These are phyloP conservation scores for Chinchilla lanigera DNA, from an alignment of 2,113 vertebrate species.

Conservation along the genomic window DNA sequence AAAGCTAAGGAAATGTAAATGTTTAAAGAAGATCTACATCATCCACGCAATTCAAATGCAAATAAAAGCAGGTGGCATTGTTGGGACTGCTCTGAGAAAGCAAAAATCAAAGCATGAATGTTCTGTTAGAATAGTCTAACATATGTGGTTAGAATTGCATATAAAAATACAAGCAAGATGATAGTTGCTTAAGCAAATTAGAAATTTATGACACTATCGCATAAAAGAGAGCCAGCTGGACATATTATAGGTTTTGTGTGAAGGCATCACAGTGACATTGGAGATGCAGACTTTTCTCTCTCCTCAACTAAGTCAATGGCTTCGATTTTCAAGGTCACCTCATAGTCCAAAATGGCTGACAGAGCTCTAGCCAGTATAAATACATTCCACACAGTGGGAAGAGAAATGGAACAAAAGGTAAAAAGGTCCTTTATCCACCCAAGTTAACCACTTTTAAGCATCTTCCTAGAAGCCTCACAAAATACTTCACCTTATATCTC, in stretches of 20 bases:
- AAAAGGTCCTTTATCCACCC: neutral
- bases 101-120: neutral
- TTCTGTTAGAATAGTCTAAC: neutral
- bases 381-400: neutral
- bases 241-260: neutral
- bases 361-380: neutral
- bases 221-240: neutral
- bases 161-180: conserved; percentile 38
- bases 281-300: neutral
- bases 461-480: neutral
- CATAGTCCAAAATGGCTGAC: neutral
- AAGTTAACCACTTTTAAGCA: neutral
- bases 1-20: conserved; percentile 38
- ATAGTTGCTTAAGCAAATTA: neutral
- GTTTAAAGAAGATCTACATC: neutral
- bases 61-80: conserved; percentile 34
- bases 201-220: neutral
- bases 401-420: neutral
- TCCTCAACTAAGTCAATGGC: neutral
- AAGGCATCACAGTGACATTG: neutral
- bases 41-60: neutral
- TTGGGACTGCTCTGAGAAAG: neutral
- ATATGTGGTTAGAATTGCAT: neutral
- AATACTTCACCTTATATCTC: neutral
- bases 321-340: conserved; percentile 5